Percentiles rank a stretch among this genome's conserved stretches.
phyloP scores from a whole-genome alignment of 2,888 invertebrate genomes.

The Coleophora deauratella region DNA sequence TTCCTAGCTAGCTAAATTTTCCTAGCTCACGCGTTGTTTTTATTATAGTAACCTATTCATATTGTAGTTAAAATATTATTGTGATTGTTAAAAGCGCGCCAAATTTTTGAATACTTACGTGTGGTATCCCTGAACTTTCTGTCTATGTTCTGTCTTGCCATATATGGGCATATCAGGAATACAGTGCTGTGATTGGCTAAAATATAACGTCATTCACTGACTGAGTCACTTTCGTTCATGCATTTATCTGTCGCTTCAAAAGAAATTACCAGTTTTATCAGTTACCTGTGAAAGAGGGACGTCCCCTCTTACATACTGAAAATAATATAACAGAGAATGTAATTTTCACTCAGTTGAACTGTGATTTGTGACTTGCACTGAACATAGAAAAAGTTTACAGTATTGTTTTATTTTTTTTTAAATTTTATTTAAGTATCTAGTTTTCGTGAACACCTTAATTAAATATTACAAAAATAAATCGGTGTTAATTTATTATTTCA shows the following conservation, averaged over 20 bases:
- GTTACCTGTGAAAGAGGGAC: conserved; percentile 14
- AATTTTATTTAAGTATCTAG: too few relatives aligned
- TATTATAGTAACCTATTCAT: too few relatives aligned
- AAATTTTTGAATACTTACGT: conserved; percentile 34
- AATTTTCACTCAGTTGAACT: background rate
- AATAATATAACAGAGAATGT: background rate
- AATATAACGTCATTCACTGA: conserved; percentile 39
- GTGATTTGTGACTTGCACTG: background rate
- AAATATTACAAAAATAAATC: too few relatives aligned
- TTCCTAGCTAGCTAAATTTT: too few relatives aligned
- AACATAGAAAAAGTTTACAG: too few relatives aligned
- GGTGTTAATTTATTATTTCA: too few relatives aligned
- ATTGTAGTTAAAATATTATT: too few relatives aligned
- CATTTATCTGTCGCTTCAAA: conserved; percentile 27
- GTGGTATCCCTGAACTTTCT: conserved; percentile 29
- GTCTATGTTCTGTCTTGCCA: conserved; percentile 67
- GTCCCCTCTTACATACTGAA: conserved; percentile 1
- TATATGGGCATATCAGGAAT: conserved; percentile 78
- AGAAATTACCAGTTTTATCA: conserved; percentile 35
- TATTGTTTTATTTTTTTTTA: too few relatives aligned
- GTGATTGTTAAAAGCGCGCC: conserved; percentile 32
- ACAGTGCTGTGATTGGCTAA: conserved; percentile 72
- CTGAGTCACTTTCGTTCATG: conserved; percentile 47
- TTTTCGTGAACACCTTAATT: too few relatives aligned
- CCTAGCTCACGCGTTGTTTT: too few relatives aligned